Evolutionary conservation across 2,888 invertebrate species (phyloP).

Genomic region (Linnaemya vulpina): DNA sequence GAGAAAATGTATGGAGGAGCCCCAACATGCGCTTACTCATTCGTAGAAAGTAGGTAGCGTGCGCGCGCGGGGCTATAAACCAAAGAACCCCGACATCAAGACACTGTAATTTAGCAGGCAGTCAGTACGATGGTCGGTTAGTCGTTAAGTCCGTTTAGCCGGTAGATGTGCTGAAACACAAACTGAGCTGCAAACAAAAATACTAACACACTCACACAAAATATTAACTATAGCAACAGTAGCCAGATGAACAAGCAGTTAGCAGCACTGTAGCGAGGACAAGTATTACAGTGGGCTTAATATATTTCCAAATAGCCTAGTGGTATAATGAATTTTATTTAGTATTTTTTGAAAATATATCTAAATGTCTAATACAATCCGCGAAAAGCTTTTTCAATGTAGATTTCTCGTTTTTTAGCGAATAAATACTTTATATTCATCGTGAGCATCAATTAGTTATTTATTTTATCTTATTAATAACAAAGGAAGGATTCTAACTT

Average conservation of each 20-base stretch:
- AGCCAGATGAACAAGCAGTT: slow-evolving; percentile 49
- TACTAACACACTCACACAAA: slow-evolving; percentile 22
- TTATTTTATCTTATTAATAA: too few relatives aligned
- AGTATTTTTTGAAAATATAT: too few relatives aligned
- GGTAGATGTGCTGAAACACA: slow-evolving; percentile 52
- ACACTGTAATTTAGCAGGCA: slow-evolving; percentile 28
- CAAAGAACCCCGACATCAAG: slow-evolving; percentile 65
- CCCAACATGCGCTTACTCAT: slow-evolving; percentile 61
- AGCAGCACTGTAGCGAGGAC: slow-evolving; percentile 30
- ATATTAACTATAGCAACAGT: slow-evolving; percentile 32
- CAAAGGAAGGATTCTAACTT: too few relatives aligned
- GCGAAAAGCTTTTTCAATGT: too few relatives aligned
- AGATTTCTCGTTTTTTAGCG: too few relatives aligned
- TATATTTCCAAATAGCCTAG: not conserved
- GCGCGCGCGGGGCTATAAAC: slow-evolving; percentile 59
- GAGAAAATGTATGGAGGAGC: slow-evolving; percentile 41
- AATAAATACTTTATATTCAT: too few relatives aligned
- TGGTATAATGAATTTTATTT: too few relatives aligned
- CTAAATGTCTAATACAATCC: too few relatives aligned
- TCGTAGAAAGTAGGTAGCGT: slow-evolving; percentile 50
- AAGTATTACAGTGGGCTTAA: slow-evolving; percentile 34
- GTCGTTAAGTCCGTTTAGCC: slow-evolving; percentile 61
- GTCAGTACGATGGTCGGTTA: slow-evolving; percentile 8
- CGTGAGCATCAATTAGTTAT: too few relatives aligned
- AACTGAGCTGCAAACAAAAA: slow-evolving; percentile 36